Evolutionary conservation across 1,140 invertebrate species (phyloP).

Genomic region (Caenorhabditis briggsae): DNA sequence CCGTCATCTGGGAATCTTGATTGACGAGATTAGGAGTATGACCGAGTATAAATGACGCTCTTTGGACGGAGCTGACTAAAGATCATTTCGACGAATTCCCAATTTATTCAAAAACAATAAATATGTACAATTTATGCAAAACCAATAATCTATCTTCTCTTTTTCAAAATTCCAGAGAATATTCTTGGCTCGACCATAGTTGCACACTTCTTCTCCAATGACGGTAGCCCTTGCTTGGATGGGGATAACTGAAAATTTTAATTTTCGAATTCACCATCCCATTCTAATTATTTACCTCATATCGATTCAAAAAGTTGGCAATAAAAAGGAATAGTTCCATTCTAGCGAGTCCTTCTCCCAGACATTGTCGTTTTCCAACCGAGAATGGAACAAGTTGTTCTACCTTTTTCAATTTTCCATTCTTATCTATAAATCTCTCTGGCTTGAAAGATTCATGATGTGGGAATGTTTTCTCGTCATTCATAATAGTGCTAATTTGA

Average conservation of each 20-base stretch:
- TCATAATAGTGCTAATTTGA: slow-evolving; percentile 88
- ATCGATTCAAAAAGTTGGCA: slow-evolving; percentile 86
- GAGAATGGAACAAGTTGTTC: slow-evolving; percentile 89
- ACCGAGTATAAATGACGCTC: too few species aligned
- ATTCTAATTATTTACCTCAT: slow-evolving; percentile 75
- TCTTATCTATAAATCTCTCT: slow-evolving; percentile 85
- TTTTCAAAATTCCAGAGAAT: slow-evolving; percentile 3
- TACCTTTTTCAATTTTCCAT: slow-evolving; percentile 84
- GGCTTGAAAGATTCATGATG: slow-evolving; percentile 86
- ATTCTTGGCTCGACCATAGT: neutral
- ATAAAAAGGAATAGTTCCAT: slow-evolving; percentile 93
- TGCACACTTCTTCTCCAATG: slow-evolving; percentile 9
- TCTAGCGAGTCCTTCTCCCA: slow-evolving; percentile 88
- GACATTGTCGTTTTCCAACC: slow-evolving; percentile 87
- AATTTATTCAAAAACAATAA: too few species aligned
- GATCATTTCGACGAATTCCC: too few species aligned
- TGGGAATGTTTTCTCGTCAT: slow-evolving; percentile 86
- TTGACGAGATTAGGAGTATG: too few species aligned
- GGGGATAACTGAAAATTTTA: neutral
- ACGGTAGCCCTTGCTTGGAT: neutral
- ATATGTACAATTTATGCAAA: too few species aligned
- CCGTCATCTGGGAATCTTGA: too few species aligned
- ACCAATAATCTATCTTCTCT: neutral
- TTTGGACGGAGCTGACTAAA: too few species aligned
- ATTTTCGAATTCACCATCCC: neutral